These are phyloP conservation scores for Corythornis cristatus DNA, from an alignment of 2,113 vertebrate species.

Conservation along the genomic window DNA sequence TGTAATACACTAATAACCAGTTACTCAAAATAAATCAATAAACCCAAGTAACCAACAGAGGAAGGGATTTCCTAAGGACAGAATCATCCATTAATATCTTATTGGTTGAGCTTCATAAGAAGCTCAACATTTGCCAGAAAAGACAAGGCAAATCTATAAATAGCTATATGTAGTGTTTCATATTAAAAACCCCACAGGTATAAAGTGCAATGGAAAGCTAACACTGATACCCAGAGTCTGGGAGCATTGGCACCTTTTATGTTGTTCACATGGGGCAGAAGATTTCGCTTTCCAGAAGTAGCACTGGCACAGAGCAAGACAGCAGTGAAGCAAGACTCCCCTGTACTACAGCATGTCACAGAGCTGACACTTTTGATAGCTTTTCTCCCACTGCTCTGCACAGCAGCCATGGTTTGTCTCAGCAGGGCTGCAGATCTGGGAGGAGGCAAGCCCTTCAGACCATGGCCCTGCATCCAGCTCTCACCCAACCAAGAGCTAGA, in stretches of 20 bases:
- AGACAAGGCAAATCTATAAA: not conserved
- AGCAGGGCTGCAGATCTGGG: not conserved
- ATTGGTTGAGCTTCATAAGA: not conserved
- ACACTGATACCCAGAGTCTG: not conserved
- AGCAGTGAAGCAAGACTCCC: not conserved
- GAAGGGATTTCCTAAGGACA: not conserved
- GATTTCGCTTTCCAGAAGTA: not conserved
- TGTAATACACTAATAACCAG: not conserved
- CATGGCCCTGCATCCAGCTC: fast-evolving
- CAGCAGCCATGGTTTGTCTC: not conserved
- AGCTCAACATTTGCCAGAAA: not conserved
- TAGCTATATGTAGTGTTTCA: not conserved
- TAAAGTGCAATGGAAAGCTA: not conserved
- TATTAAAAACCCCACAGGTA: not conserved
- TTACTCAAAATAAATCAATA: constrained; percentile 5
- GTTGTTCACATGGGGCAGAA: not conserved
- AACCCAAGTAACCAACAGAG: not conserved
- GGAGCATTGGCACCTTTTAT: not conserved
- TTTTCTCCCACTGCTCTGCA: not conserved
- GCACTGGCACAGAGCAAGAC: not conserved
- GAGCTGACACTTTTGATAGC: not conserved
- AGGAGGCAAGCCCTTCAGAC: not conserved
- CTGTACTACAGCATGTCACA: not conserved
- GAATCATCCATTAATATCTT: not conserved
- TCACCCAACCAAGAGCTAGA: not conserved